A percentile compares a stretch with the other conserved stretches of the same genome.
phyloP scores from a whole-genome alignment of 2,888 invertebrate species.

The Patella ulyssiponensis region DNA sequence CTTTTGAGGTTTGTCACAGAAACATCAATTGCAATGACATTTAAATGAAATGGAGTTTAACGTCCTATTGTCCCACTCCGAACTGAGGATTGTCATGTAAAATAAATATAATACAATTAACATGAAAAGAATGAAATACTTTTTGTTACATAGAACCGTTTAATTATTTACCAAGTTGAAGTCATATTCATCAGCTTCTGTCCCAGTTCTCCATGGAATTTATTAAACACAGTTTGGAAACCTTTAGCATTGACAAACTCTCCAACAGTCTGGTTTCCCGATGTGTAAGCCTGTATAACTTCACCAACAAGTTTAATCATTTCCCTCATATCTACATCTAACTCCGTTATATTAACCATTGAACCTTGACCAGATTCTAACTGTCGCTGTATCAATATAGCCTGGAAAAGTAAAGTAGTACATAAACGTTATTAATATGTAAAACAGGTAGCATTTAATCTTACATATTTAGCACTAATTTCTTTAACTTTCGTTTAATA shows the following conservation, averaged over 20 bases:
- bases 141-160: too few relatives aligned
- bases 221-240: conserved; percentile 28
- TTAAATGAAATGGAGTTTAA: too few relatives aligned
- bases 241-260: conserved; percentile 28
- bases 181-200: conserved; percentile 28
- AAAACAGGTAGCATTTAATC: too few relatives aligned
- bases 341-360: conserved; percentile 26
- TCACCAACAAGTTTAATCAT: conserved; percentile 25
- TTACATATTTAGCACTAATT: too few relatives aligned
- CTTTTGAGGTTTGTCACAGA: too few relatives aligned
- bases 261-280: conserved; percentile 23
- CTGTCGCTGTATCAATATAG: conserved; percentile 20
- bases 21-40: too few relatives aligned
- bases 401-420: conserved; percentile 11
- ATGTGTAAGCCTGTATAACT: conserved; percentile 23
- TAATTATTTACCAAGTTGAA: conserved; percentile 26
- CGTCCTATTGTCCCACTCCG: too few relatives aligned
- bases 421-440: too few relatives aligned
- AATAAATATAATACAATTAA: too few relatives aligned
- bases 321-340: conserved; percentile 25
- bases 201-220: conserved; percentile 18
- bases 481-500: too few relatives aligned
- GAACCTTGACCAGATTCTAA: conserved; percentile 19
- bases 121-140: too few relatives aligned
- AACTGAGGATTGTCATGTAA: too few relatives aligned